phyloP scores from a whole-genome alignment of 2,797 vertebrate species.

The Thamnophis elegans region DNA sequence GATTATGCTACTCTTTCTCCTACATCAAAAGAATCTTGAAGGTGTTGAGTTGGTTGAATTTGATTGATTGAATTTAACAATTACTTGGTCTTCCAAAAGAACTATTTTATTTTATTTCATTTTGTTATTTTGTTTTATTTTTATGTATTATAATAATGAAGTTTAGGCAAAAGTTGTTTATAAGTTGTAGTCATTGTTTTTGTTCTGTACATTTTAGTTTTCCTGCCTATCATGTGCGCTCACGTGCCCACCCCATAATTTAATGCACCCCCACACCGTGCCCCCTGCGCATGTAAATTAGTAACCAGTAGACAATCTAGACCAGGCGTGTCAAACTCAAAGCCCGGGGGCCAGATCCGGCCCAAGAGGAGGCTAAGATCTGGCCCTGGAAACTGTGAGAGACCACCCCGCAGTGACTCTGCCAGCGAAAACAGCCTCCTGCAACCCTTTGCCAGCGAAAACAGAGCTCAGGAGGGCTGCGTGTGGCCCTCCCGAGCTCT shows the following conservation, averaged over 20 bases:
- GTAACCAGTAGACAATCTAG: background rate
- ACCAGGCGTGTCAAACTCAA: background rate
- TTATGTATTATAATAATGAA: background rate
- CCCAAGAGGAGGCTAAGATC: too few species aligned
- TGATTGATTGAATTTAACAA: background rate
- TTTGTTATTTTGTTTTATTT: background rate
- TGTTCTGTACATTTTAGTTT: background rate
- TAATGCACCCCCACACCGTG: too few species aligned
- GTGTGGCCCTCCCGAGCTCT: too few species aligned
- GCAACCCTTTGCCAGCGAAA: too few species aligned
- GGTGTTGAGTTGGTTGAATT: background rate
- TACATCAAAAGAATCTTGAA: background rate
- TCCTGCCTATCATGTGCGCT: background rate
- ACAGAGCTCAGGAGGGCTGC: too few species aligned
- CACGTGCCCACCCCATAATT: too few species aligned
- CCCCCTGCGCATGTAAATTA: background rate
- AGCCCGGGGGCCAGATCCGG: too few species aligned
- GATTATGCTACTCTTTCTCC: background rate
- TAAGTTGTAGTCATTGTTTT: background rate
- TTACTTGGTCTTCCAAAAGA: background rate
- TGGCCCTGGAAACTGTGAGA: too few species aligned
- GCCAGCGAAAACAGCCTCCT: too few species aligned
- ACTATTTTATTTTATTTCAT: background rate
- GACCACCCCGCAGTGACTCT: too few species aligned
- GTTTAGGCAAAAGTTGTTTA: background rate